These are phyloP conservation scores for Athrips mouffetella DNA, from an alignment of 2,888 invertebrate genomes.

Conservation along the genomic window DNA sequence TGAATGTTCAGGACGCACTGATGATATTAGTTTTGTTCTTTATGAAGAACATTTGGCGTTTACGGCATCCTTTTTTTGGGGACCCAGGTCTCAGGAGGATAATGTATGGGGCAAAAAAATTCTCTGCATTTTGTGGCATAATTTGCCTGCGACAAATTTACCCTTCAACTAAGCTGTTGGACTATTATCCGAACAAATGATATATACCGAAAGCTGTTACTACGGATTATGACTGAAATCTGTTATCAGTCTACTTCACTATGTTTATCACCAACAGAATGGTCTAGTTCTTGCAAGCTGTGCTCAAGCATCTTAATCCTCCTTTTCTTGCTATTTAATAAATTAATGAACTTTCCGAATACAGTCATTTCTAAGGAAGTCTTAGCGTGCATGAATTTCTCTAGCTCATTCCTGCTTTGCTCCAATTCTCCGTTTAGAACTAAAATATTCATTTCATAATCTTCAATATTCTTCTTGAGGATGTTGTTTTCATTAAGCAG, in stretches of 20 bases:
- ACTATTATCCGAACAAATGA: too few species aligned
- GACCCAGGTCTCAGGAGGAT: too few species aligned
- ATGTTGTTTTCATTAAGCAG: constrained; percentile 45
- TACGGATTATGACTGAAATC: not conserved
- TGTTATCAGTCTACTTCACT: not conserved
- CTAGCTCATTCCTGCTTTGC: constrained; percentile 43
- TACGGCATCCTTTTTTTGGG: too few species aligned
- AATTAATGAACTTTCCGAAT: constrained; percentile 57
- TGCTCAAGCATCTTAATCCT: constrained; percentile 55
- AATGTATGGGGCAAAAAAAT: too few species aligned
- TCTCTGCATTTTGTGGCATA: too few species aligned
- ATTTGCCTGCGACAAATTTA: too few species aligned
- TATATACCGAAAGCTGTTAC: not conserved
- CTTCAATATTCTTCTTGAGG: constrained; percentile 31
- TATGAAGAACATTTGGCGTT: too few species aligned
- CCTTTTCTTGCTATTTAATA: constrained; percentile 60
- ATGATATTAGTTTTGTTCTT: too few species aligned
- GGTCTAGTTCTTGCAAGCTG: constrained; percentile 24
- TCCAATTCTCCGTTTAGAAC: constrained; percentile 36
- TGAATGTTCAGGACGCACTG: too few species aligned
- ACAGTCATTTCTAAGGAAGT: constrained; percentile 43
- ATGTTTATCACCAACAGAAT: not conserved
- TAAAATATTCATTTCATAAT: constrained; percentile 28
- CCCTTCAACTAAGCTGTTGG: too few species aligned
- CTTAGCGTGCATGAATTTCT: constrained; percentile 47